Evolutionary conservation across 1,140 invertebrate genomes (phyloP), one percentile per base, ranked within the genome.

Genomic region (Anastrepha ludens): DNA sequence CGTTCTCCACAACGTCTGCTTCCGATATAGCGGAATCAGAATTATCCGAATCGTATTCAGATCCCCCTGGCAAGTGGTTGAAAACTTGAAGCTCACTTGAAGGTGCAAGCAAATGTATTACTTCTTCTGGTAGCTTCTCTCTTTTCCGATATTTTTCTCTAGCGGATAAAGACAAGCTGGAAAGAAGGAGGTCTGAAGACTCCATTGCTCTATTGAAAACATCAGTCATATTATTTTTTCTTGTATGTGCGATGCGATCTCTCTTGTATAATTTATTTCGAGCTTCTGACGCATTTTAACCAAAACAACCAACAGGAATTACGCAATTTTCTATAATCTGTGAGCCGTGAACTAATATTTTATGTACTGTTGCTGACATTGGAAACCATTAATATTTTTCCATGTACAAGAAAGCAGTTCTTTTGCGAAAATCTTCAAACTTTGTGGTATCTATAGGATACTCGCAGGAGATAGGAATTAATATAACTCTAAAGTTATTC

Each of bases 221-320:
- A 70, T 86, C 87, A 9, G 87, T 55, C 64, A 87, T 17, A 78
- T 85, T 88, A 85, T 88, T 88, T 15, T 78, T 88, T 9, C 85
- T 7, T 29, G 85, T 67, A 67, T 67, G 44, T 88, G 85, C 41
- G 47, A 7, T 60, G 74, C 59, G 47, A 47, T 85, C 29, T 85
- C 74, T 17, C 65, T 85, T 88, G 17, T 86, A 88, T 65, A 70
- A 65, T 86, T 88, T 88, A 47, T 88, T 64, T 58, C 87, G 44
- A 29, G 39, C 85, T 44, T 88, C 87, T 55, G 87, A 44, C 8
- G 70, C 70, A 81, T 60, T 44, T 81, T 87, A 70, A n/a, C 70
- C 87, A 87, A 89, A 88, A 59, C 86, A 88, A 41, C 88, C 86
- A 15, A 89, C 86, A 78, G 89, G 87, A 62, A 89, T 55, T 29